A percentile compares a stretch with the other conserved stretches of the same genome.
Conservation (phyloP, 2,888 invertebrate genomes). For the Cerceris ruficornis region DNA sequence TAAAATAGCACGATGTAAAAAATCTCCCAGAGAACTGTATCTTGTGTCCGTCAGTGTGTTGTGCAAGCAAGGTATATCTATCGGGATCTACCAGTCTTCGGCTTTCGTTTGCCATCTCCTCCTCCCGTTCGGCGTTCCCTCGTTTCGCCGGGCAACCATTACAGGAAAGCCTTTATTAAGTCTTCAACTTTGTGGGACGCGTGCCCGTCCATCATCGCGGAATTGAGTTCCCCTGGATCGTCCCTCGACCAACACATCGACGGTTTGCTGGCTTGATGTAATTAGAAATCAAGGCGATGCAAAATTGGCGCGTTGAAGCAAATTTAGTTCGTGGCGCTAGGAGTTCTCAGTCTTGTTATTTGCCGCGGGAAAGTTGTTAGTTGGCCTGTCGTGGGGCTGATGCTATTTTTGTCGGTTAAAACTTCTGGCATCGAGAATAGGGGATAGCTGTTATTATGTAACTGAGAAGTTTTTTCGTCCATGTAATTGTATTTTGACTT, state of each 20-base stretch:
- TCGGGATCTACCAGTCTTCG: conserved; percentile 11
- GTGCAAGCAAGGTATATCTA: conserved; percentile 18
- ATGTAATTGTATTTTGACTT: no score
- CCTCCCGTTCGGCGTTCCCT: conserved; percentile 38
- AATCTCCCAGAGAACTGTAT: conserved; percentile 30
- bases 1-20: conserved; percentile 31
- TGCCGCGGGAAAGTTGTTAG: not conserved
- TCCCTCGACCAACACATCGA: conserved; percentile 50
- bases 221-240: conserved; percentile 61
- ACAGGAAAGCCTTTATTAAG: conserved; percentile 72
- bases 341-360: conserved; percentile 5
- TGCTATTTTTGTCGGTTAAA: no score
- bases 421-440: no score
- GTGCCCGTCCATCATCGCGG: conserved; percentile 70
- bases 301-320: conserved; percentile 22
- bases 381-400: no score
- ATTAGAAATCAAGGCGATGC: conserved; percentile 56
- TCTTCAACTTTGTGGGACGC: conserved; percentile 69
- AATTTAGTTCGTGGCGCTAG: not conserved
- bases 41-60: conserved; percentile 23
- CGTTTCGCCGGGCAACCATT: conserved; percentile 54
- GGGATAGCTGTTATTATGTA: no score
- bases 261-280: conserved; percentile 50
- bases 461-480: no score
- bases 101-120: conserved; percentile 22